phyloP scores from a whole-genome alignment of 2,113 vertebrate genomes.

The Ammodramus savannarum region DNA sequence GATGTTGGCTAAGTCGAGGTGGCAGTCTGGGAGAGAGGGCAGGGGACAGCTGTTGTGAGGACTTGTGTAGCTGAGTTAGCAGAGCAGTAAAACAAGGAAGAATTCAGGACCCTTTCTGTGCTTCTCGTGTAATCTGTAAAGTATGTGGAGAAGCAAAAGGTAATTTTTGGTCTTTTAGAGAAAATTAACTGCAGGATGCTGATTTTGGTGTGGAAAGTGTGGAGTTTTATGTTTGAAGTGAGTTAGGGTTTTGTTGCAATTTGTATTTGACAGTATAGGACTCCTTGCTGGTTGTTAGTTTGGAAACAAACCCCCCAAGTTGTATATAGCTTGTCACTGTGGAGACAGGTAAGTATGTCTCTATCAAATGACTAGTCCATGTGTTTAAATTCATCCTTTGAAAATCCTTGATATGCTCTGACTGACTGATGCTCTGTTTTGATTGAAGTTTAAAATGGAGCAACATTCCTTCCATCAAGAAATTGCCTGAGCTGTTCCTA shows the following conservation, averaged over 20 bases:
- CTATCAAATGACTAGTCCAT: neutral
- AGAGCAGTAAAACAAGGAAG: neutral
- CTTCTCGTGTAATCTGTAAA: neutral
- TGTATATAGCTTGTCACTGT: neutral
- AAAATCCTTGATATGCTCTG: neutral
- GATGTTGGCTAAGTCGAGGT: neutral
- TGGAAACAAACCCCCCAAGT: neutral
- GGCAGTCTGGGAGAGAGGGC: neutral
- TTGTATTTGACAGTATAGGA: neutral
- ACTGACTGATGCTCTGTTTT: neutral
- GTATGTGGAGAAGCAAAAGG: neutral
- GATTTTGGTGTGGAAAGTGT: neutral
- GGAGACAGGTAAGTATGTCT: neutral
- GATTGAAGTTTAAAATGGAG: neutral
- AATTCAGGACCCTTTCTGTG: neutral
- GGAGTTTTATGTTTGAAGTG: neutral
- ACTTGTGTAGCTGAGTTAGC: neutral
- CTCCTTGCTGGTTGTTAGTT: neutral
- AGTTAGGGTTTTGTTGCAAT: neutral
- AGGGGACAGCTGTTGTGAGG: neutral
- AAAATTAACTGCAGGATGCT: neutral
- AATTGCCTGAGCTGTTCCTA: neutral
- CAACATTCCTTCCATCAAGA: neutral
- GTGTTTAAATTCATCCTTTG: neutral
- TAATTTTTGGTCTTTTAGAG: neutral